These are phyloP conservation scores for Lepisosteus osseus DNA, from an alignment of 2,113 vertebrate genomes.

Conservation along the genomic window DNA sequence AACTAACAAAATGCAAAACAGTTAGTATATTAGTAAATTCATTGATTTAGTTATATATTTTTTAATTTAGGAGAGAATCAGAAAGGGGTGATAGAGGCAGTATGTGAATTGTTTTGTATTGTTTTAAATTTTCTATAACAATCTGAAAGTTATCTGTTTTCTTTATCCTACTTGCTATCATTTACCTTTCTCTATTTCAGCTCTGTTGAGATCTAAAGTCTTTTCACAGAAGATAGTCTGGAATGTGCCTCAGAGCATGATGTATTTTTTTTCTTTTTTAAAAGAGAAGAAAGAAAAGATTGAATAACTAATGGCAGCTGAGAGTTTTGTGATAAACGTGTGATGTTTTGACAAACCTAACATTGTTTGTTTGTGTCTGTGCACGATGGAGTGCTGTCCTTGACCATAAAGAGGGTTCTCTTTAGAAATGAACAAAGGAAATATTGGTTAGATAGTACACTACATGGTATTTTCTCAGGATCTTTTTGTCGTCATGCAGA, in stretches of 20 bases:
- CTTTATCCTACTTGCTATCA: constrained; percentile 49
- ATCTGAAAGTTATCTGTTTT: constrained; percentile 29
- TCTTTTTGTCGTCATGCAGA: no score
- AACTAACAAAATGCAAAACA: no score
- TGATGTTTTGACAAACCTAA: neutral
- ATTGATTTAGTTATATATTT: no score
- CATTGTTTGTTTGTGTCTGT: constrained; percentile 42
- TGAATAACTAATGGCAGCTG: neutral
- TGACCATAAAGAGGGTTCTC: constrained; percentile 12
- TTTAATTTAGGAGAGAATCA: no score
- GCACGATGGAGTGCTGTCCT: constrained; percentile 29
- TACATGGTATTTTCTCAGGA: no score
- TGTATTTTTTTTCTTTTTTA: no score
- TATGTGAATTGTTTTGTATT: no score
- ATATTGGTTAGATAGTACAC: no score
- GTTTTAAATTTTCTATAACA: neutral
- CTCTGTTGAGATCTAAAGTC: constrained; percentile 31
- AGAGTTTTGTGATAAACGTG: neutral
- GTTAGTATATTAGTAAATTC: no score
- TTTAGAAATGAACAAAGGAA: constrained; percentile 25
- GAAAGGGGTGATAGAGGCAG: no score
- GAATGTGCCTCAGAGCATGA: constrained; percentile 46
- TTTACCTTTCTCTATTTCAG: constrained; percentile 38
- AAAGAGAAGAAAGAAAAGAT: no score
- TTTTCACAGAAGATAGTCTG: constrained; percentile 37